Evolutionary conservation across 2,113 vertebrate species (phyloP).

Genomic region (Thermophis baileyi): DNA sequence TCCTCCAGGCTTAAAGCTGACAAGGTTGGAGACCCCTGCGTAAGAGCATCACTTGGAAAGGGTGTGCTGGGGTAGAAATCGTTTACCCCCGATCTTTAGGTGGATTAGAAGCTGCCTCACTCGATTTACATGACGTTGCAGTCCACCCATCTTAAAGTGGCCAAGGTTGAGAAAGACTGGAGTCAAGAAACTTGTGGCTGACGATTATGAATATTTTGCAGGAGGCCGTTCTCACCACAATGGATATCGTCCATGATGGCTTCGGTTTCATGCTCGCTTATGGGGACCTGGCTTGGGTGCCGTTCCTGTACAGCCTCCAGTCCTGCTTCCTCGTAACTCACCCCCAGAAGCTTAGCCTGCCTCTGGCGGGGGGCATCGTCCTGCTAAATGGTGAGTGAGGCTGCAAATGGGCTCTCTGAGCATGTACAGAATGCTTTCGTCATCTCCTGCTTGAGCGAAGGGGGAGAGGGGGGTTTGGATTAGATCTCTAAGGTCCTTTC

Average conservation of each 20-base stretch:
- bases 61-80: background rate
- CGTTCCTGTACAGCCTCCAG: constrained; percentile 87
- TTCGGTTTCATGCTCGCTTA: constrained; percentile 92
- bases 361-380: constrained; percentile 66
- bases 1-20: no score
- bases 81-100: background rate
- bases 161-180: background rate
- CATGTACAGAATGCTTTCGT: background rate
- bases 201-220: constrained; percentile 33
- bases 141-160: background rate
- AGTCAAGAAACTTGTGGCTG: background rate
- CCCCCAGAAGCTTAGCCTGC: constrained; percentile 71
- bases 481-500: background rate
- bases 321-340: constrained; percentile 81
- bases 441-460: background rate
- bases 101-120: background rate
- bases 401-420: background rate
- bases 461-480: background rate
- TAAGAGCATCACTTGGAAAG: background rate
- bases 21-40: no score
- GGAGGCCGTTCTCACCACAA: constrained; percentile 86
- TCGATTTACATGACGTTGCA: background rate
- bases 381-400: constrained; percentile 75
- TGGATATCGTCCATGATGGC: constrained; percentile 88
- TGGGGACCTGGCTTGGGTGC: constrained; percentile 87